Base-by-base conservation (phyloP, 1,140 invertebrate species). In the Goniozus legneri region DNA sequence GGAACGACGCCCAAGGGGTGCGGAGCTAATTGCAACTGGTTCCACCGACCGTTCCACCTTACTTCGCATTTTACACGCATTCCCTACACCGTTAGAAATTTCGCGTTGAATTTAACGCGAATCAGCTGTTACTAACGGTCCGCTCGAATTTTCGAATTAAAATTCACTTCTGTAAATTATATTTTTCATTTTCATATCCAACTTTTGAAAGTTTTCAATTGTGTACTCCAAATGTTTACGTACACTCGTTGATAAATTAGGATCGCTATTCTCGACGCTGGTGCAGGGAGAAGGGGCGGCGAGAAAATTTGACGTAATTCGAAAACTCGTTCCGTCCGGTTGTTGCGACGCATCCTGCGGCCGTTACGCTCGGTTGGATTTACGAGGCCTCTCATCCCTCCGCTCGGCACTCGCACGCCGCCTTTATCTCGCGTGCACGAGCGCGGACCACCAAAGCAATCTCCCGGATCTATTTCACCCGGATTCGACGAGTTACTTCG, bases 1-100 rank as follows among this genome's bases (percentile, higher is more conserved):
- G 64, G 56, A 61, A 66, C 56, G 58, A 55, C 58, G 58, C 62
- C 60, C 60, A 60, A 61, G 65, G n/a, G 65, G 62, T 65, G 58
- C 57, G 49, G 62, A 66, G 60, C 60, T 69, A 69, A 69, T 69
- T 69, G 64, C 58, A 69, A 59, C 60, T 56, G 55, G 47, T 56
- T 67, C 57, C n/a, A 27, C 24, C 24, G 4, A 6, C 24, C 24
- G 4, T 10, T 10, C 45, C 50, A 39, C 31, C 43, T 39, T 43
- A 42, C 41, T 50, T 40, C 38, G 12, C 7, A 1, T 8, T 6
- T 6, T 6, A 27, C 24, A 27, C 24, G 4, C n/a, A n/a, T n/a
- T n/a, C n/a, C n/a, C n/a, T n/a, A n/a, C n/a, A n/a, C n/a, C n/a
- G n/a, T n/a, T n/a, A n/a, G n/a, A n/a, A n/a, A n/a, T n/a, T n/a